Evolutionary conservation across 2,113 vertebrate species (phyloP).

Genomic region (Lophura nycthemera): DNA sequence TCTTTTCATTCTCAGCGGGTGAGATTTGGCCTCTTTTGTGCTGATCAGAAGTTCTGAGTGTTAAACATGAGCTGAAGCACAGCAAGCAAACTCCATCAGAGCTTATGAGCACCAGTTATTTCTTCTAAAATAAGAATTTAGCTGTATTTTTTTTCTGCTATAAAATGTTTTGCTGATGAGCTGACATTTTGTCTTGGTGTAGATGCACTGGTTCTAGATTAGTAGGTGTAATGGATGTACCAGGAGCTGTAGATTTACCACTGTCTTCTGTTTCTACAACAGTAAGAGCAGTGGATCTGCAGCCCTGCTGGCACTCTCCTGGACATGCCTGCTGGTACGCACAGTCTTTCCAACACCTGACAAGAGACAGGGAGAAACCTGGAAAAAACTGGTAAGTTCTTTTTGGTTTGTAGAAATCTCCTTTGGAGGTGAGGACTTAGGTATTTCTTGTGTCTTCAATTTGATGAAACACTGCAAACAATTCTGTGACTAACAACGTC

Average conservation of each 20-base stretch:
- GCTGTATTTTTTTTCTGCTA: background rate
- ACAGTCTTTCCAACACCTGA: slow-evolving; percentile 84
- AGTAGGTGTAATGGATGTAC: too few relatives aligned
- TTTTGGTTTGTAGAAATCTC: background rate
- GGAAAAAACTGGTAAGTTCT: slow-evolving; percentile 92
- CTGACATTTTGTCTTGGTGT: background rate
- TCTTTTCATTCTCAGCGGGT: background rate
- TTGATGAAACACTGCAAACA: background rate
- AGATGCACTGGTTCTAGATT: background rate
- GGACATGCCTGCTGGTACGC: slow-evolving; percentile 90
- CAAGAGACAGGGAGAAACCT: slow-evolving; percentile 87
- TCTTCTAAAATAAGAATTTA: background rate
- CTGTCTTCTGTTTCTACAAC: background rate
- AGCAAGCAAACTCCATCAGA: background rate
- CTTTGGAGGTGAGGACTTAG: background rate
- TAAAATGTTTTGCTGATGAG: background rate
- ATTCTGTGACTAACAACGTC: background rate
- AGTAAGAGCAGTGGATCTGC: slow-evolving; percentile 94
- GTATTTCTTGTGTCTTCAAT: background rate
- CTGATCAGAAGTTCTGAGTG: background rate
- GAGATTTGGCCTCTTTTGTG: background rate
- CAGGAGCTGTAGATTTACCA: background rate
- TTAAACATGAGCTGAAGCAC: background rate
- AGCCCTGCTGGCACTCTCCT: slow-evolving; percentile 89
- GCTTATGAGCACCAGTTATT: background rate